These are phyloP conservation scores for Periphyllus acericola DNA, from an alignment of 2,888 invertebrate genomes.

Conservation along the genomic window DNA sequence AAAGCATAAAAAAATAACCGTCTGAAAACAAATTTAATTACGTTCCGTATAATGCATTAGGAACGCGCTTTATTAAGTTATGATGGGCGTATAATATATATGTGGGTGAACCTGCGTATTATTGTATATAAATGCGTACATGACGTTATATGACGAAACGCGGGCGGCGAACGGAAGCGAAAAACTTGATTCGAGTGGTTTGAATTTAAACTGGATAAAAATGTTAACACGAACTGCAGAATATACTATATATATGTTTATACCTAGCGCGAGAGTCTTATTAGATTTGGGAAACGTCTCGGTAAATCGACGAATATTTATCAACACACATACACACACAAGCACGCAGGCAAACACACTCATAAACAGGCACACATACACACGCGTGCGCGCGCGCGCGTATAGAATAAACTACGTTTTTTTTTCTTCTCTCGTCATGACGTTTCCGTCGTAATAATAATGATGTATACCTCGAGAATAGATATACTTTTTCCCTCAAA, in stretches of 20 bases:
- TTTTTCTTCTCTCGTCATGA: conserved; percentile 15
- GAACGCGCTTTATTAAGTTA: background rate
- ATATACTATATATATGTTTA: background rate
- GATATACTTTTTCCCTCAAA: conserved; percentile 44
- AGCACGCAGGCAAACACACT: background rate
- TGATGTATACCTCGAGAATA: conserved; percentile 48
- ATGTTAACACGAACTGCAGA: conserved; percentile 30
- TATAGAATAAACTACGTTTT: conserved; percentile 20
- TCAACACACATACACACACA: background rate
- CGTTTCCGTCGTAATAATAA: conserved; percentile 47
- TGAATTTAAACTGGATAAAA: conserved; percentile 50
- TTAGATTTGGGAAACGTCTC: conserved; percentile 53
- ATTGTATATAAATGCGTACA: background rate
- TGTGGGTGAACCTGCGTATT: background rate
- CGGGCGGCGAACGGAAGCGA: conserved; percentile 23
- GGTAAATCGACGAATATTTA: conserved; percentile 57
- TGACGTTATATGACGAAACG: background rate
- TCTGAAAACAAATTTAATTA: conserved; percentile 51
- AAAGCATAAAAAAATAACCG: conserved; percentile 38
- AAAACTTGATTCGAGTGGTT: conserved; percentile 47
- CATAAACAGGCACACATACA: background rate
- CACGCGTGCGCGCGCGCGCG: background rate
- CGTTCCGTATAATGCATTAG: background rate
- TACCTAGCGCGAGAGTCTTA: conserved; percentile 37
- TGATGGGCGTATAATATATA: no score